Base-by-base conservation (phyloP, 2,113 vertebrate species). In the Dissostichus mawsoni region DNA sequence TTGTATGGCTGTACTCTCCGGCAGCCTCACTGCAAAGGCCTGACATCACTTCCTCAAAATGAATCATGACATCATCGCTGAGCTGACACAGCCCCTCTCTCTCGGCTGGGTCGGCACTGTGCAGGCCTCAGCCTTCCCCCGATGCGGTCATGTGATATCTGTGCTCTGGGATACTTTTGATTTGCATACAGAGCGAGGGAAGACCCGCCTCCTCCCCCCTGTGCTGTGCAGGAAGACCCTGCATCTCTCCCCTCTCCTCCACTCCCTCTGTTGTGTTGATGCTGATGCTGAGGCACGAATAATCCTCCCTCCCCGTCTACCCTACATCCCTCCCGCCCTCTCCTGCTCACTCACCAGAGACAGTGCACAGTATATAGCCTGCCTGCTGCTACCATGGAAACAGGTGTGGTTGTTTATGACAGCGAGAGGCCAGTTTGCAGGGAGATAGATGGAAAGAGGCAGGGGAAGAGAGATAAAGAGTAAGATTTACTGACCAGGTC, bases 321-420 rank as follows among this genome's bases (percentile, higher is more conserved):
- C 80, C 57, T 73, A 57, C 63, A 65, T 77, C 86, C 69, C 78
- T 80, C 87, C 81, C 84, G 56, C 86, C 81, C 82, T 87, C 85
- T 78, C 86, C 84, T 88, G 85, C 87, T 93, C 88, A 88, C 88
- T 91, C 86, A 90, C 89, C 86, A 90, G 92, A 91, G 89, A 93
- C 90, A 78, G 89, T 87, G 82, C 86, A 89, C 80, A 79, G 91
- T 67, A 88, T 90, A 90, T 79, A 91, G 89, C 90, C 92, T 88
- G 85, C 90, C 91, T 91, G 89, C 93, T 90, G 93, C 91, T 95
- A 80, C 94, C 93, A 94, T 95, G 94, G 94, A 94, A 95, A 95
- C 94, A 94, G 93, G 94, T 93, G 94, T 94, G 92, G 92, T 93
- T 95, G 94, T 95, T 95, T 95, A 95, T 94, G 93, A 92, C 92